Percentiles rank a stretch among this genome's conserved stretches.
Conservation (phyloP, 2,113 vertebrate genomes). For the Bufo bufo region DNA sequence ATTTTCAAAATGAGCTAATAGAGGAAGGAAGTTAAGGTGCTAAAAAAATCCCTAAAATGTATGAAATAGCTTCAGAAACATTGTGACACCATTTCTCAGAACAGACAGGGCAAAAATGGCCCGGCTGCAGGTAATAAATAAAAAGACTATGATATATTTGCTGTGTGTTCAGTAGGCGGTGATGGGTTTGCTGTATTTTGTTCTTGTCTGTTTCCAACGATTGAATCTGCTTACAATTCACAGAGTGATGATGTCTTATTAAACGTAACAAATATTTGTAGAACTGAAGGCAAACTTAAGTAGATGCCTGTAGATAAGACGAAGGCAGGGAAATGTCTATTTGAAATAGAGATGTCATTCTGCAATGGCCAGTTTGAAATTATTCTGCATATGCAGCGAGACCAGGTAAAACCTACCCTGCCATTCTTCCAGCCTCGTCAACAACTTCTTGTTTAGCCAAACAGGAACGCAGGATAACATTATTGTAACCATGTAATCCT, state of each 20-base stretch:
- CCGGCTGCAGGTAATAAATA: constrained; percentile 46
- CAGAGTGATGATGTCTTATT: constrained; percentile 11
- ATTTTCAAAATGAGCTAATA: constrained; percentile 39
- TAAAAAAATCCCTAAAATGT: constrained; percentile 34
- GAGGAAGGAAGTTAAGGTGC: background rate
- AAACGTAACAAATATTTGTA: constrained; percentile 4
- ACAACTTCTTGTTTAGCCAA: background rate
- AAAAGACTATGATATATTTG: constrained; percentile 50
- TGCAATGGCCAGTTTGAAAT: background rate
- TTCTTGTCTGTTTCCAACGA: constrained; percentile 23
- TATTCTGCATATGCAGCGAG: constrained; percentile 4
- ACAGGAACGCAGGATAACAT: background rate
- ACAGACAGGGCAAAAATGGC: constrained; percentile 31
- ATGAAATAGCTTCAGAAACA: constrained; percentile 33
- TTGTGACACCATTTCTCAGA: constrained; percentile 32
- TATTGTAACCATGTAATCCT: too few relatives aligned
- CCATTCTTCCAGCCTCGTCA: background rate
- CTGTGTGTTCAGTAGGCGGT: constrained; percentile 25
- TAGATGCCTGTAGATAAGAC: background rate
- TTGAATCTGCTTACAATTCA: constrained; percentile 3
- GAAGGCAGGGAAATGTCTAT: background rate
- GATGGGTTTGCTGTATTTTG: constrained; percentile 33
- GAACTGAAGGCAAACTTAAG: background rate
- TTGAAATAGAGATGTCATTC: background rate
- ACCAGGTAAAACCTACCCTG: constrained; percentile 13